A percentile compares a stretch with the other conserved stretches of the same genome.
phyloP scores from a whole-genome alignment of 1,140 invertebrate species.

The Brachystomella parvula region DNA sequence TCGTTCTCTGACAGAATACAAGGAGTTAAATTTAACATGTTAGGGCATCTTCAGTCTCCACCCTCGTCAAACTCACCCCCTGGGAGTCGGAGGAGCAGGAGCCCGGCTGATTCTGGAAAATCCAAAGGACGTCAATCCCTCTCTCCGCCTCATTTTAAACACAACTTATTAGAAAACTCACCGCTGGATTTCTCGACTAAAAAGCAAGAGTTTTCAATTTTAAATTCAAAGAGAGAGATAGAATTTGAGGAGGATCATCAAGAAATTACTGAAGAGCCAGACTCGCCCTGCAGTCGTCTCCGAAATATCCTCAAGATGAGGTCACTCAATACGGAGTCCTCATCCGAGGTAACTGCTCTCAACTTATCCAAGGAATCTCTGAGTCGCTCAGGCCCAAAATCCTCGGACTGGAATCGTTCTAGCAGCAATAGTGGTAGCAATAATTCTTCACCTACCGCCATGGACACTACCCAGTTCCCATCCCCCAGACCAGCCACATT shows the following conservation, averaged over 20 bases:
- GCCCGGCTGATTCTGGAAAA: background rate
- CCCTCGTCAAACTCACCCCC: background rate
- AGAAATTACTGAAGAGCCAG: slow-evolving; percentile 9
- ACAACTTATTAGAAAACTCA: slow-evolving; percentile 20
- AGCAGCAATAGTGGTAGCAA: background rate
- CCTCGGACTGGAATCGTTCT: background rate
- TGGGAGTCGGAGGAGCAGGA: too few species aligned
- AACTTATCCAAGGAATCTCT: slow-evolving; percentile 27
- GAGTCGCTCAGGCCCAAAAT: background rate
- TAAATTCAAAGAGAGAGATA: background rate
- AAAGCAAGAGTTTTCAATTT: slow-evolving; percentile 24
- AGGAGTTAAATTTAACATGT: slow-evolving; percentile 33
- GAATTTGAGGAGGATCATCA: background rate
- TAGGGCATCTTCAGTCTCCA: slow-evolving; percentile 29
- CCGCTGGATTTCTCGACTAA: slow-evolving; percentile 41
- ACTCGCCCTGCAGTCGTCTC: slow-evolving; percentile 34
- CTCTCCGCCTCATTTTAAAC: background rate
- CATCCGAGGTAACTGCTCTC: slow-evolving; percentile 16
- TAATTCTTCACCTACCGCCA: background rate
- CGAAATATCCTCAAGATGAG: slow-evolving; percentile 34
- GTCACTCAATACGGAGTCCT: too few species aligned
- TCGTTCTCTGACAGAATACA: slow-evolving; percentile 12
- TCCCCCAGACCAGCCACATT: slow-evolving; percentile 13
- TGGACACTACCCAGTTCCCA: background rate
- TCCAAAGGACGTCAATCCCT: background rate